Base-by-base conservation (phyloP, 2,888 invertebrate species). In the Drosophila phalerata region DNA sequence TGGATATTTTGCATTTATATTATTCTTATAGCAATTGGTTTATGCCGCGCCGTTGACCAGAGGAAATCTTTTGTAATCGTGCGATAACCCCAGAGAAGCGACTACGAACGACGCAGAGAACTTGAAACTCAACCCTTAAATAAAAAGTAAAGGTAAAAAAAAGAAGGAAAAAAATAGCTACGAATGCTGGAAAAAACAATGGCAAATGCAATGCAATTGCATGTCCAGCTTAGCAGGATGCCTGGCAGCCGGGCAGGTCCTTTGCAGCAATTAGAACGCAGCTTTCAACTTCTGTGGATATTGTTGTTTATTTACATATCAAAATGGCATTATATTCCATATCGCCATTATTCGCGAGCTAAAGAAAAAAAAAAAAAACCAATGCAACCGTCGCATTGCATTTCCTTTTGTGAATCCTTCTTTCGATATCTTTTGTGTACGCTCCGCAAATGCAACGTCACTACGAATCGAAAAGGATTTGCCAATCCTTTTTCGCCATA, bases 61-160 rank as follows among this genome's bases (percentile, higher is more conserved):
- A 77, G 89, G 82, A 87, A 89, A 81, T 89, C 88, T 81, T 87
- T 89, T 89, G 89, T 89, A 81, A 81, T 90, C 88, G 88, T 81
- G 64, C 88, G 85, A 89, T 89, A 90, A 88, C 90, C 87, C 85
- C 81, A 77, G 47, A 79, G 66, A 82, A 88, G 56, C 76, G 70
- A 43, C 28, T 2, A 28, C 40, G 28, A 15, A 67, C 28, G 5
- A 28, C 40, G 28, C 22, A 67, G 63, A 77, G 68, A 88, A 85
- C 84, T 83, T 77, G 84, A 85, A 85, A 85, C 81, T 73, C 85
- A 88, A 85, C 84, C 84, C 84, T 47, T 84, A 82, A 84, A 52
- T 10, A 25, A 37, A 37, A 22, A 22, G 22, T 22, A 22, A 22
- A 22, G 22, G 22, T 22, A 22, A 22, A 22, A 22, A 3, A 47